phyloP scores from a whole-genome alignment of 37 sponge, comb jelly and placozoan genomes.

The Hormiphora californensis region DNA sequence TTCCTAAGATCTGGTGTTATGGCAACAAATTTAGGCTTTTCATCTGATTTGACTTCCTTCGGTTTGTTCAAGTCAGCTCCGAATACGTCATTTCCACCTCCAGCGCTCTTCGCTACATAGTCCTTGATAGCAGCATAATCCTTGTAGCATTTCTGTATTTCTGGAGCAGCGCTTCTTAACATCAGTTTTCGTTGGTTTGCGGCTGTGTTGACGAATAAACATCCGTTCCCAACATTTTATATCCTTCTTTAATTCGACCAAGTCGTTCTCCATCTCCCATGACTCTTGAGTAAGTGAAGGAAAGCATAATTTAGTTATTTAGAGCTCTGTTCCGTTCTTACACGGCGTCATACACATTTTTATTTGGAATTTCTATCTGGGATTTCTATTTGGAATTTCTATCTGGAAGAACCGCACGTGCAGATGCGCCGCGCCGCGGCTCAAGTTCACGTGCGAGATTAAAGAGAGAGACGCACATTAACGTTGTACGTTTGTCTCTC shows the following conservation, averaged over 20 bases:
- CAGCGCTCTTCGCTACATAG: neutral
- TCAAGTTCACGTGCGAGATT: too few relatives aligned
- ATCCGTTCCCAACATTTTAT: slow-evolving; percentile 32
- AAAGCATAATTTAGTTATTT: too few relatives aligned
- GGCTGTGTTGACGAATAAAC: neutral
- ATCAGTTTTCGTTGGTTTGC: slow-evolving; percentile 20
- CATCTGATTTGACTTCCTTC: neutral
- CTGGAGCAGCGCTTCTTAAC: slow-evolving; percentile 12
- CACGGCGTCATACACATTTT: too few relatives aligned
- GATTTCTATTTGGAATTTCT: too few relatives aligned
- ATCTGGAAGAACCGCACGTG: too few relatives aligned
- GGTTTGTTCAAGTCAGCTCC: slow-evolving; percentile 35
- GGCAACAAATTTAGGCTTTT: neutral
- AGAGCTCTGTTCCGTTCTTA: too few relatives aligned
- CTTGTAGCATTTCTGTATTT: slow-evolving; percentile 29
- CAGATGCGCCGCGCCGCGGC: too few relatives aligned
- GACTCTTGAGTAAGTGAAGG: too few relatives aligned
- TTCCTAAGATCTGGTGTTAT: slow-evolving; percentile 1
- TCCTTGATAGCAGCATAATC: slow-evolving; percentile 5
- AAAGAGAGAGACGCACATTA: too few relatives aligned
- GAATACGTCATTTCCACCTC: slow-evolving; percentile 24
- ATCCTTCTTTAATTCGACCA: neutral
- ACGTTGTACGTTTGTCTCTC: too few relatives aligned
- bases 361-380: too few relatives aligned
- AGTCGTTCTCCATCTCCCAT: too few relatives aligned